phyloP scores from a whole-genome alignment of 1,140 invertebrate species.

The Drosophila tsacasi region DNA sequence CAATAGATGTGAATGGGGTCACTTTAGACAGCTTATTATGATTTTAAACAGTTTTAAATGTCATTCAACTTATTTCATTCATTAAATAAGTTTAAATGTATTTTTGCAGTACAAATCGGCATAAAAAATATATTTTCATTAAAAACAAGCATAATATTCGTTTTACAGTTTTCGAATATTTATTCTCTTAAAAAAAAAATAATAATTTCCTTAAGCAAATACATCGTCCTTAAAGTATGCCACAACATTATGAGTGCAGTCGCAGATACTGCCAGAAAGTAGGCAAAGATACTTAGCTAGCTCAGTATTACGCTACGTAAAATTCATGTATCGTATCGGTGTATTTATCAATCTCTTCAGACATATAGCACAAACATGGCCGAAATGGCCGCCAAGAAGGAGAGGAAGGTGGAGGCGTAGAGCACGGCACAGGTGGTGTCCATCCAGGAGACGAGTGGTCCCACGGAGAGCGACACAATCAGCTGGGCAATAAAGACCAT shows the following conservation, averaged over 20 bases:
- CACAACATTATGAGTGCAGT: constrained; percentile 36
- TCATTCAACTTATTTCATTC: background rate
- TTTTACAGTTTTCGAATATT: background rate
- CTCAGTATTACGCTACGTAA: constrained; percentile 18
- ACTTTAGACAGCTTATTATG: background rate
- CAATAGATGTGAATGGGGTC: background rate
- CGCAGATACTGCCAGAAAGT: constrained; percentile 47
- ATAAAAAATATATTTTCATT: background rate
- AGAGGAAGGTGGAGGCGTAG: constrained; percentile 89
- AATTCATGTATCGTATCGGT: constrained; percentile 16
- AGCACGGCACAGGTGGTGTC: constrained; percentile 91
- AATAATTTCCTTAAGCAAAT: background rate
- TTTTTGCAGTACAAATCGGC: background rate
- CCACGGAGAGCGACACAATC: constrained; percentile 90
- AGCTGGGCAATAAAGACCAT: constrained; percentile 95
- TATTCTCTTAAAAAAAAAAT: constrained; percentile 1
- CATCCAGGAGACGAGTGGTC: constrained; percentile 89
- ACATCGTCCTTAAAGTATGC: constrained; percentile 48
- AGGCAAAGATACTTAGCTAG: constrained; percentile 44
- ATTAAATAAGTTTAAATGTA: background rate
- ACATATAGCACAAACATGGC: constrained; percentile 92
- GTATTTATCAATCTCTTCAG: constrained; percentile 28
- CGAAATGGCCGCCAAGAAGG: constrained; percentile 89
- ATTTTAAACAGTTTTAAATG: background rate
- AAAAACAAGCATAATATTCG: too few species aligned